Evolutionary conservation across 2,113 vertebrate species (phyloP), one percentile per base, ranked within the genome.

Genomic region (Halcyon senegalensis): DNA sequence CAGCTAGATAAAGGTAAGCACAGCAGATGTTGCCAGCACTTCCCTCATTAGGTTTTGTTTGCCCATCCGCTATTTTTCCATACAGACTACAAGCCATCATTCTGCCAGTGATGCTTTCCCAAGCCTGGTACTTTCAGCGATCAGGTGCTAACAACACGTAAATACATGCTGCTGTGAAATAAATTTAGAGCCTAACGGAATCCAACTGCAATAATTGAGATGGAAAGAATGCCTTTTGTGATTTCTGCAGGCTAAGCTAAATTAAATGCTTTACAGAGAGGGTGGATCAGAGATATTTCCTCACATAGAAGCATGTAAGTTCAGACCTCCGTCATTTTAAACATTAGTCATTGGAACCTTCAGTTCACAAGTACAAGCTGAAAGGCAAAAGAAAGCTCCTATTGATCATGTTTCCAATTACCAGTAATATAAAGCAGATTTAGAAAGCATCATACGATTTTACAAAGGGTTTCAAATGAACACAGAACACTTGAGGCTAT

Each of bases 101-200:
- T 87, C 35, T 86, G 44, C 21, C 33, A 83, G 53, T 18, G 48
- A 41, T 73, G 35, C 30, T 76, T 74, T 84, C 59, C 68, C 50
- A 79, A 87, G 53, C n/a, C 75, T 87, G 73, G 76, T 84, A 69
- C 51, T 93, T 94, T 78, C 74, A 93, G 76, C 67, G 85, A 28
- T 92, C 89, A 96, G 85, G 94, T 95, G 83, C 84, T 94, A 93
- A 82, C 33, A 94, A 50, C 33, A 80, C n/a, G 89, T 17, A 89
- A 91, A 89, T 69, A 73, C 28, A 72, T 55, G 35, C 74, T 91
- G 25, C 74, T 80, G 59, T 60, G 83, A 93, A 89, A 93, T 62
- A 96, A 84, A 95, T 96, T 80, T 67, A 77, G 73, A 91, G 63
- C 43, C 63, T 87, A 79, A 81, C 30, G 89, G 70, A 87, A 74